Conservation (phyloP, 2,113 vertebrate genomes). For the Zosterops lateralis region DNA sequence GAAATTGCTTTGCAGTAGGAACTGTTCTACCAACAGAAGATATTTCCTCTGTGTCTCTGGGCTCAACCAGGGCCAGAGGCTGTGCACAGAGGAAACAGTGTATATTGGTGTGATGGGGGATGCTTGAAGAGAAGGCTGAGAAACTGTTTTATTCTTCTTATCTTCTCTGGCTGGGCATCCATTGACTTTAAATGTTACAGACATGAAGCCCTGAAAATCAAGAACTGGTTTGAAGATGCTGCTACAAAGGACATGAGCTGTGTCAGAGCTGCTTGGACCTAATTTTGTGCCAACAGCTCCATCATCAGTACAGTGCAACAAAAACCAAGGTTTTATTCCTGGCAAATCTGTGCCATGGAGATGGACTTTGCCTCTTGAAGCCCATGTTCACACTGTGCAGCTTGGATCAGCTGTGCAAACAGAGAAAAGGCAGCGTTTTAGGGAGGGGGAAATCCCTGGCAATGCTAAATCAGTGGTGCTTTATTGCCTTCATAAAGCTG, state of each 20-base stretch:
- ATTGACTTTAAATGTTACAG: background rate
- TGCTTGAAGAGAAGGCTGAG: background rate
- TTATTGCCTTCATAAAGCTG: background rate
- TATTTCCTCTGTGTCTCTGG: background rate
- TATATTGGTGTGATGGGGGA: background rate
- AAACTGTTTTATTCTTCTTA: background rate
- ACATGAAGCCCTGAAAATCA: background rate
- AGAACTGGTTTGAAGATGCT: background rate
- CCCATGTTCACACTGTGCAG: fast-evolving
- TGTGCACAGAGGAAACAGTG: background rate
- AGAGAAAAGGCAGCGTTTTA: background rate
- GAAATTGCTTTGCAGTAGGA: background rate
- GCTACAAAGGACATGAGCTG: fast-evolving
- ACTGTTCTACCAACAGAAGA: background rate
- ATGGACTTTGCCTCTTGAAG: background rate
- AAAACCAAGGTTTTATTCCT: background rate
- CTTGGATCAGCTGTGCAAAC: background rate
- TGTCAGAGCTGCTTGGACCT: background rate
- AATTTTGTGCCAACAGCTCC: background rate
- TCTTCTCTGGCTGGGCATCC: background rate
- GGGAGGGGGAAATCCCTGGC: background rate
- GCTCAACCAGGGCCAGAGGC: fast-evolving
- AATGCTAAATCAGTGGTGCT: background rate
- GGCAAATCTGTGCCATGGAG: background rate
- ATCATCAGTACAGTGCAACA: fast-evolving